Conservation (phyloP, 2,888 invertebrate species). For the Drosophila meridionalis region DNA sequence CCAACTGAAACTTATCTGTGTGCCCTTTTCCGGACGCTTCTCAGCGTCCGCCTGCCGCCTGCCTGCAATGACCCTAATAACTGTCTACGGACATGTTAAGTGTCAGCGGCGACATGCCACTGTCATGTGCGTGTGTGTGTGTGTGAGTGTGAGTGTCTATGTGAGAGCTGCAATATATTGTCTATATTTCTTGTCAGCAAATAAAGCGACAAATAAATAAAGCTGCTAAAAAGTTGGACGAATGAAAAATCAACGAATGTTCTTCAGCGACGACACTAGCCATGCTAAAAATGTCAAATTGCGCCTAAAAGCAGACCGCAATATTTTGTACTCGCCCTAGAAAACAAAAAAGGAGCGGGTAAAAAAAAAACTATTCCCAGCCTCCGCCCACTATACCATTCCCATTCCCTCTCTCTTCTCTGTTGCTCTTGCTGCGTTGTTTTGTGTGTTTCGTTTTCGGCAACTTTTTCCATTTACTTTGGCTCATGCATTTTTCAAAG, state of each 20-base stretch:
- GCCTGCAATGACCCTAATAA: slow-evolving; percentile 81
- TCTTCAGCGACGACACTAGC: slow-evolving; percentile 19
- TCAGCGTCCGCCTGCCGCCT: slow-evolving; percentile 37
- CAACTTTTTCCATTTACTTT: slow-evolving; percentile 82
- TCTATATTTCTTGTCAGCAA: slow-evolving; percentile 81
- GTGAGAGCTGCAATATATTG: slow-evolving; percentile 66
- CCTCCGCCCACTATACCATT: slow-evolving; percentile 22
- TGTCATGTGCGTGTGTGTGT: slow-evolving; percentile 62
- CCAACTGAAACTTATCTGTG: slow-evolving; percentile 52
- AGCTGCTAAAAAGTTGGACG: slow-evolving; percentile 72
- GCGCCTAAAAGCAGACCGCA: slow-evolving; percentile 79
- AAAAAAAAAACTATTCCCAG: slow-evolving; percentile 56
- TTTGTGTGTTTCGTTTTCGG: slow-evolving; percentile 63
- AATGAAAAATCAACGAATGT: slow-evolving; percentile 64
- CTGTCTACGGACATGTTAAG: slow-evolving; percentile 81
- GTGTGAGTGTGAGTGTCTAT: slow-evolving; percentile 24
- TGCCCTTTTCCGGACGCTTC: slow-evolving; percentile 42
- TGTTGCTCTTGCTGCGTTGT: slow-evolving; percentile 41
- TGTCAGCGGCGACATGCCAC: slow-evolving; percentile 79
- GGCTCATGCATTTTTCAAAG: slow-evolving; percentile 80
- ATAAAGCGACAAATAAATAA: slow-evolving; percentile 81
- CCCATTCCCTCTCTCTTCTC: neutral
- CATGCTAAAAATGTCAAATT: slow-evolving; percentile 73
- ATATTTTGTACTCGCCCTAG: slow-evolving; percentile 65
- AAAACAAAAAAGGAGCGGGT: slow-evolving; percentile 2